Percentiles rank a stretch among this genome's conserved stretches.
Evolutionary conservation across 2,888 invertebrate species (phyloP).

Genomic region (Mylabris sibirica): DNA sequence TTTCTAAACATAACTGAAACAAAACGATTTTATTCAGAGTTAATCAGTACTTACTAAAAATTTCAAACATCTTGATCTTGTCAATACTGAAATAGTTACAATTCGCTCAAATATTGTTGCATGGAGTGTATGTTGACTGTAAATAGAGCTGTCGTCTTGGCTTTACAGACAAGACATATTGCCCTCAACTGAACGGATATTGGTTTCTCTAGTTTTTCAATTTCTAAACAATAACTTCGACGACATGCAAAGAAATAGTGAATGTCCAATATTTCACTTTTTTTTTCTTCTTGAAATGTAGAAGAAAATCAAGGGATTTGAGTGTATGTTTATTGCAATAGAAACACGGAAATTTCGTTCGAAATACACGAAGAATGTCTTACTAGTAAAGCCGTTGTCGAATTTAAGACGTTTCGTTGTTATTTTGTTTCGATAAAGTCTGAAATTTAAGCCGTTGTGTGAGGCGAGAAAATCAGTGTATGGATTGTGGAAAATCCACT

Average conservation of each 20-base stretch:
- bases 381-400: conserved; percentile 19
- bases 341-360: background rate
- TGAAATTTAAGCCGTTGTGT: conserved; percentile 23
- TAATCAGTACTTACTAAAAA: too few species aligned
- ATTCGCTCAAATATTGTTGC: too few species aligned
- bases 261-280: background rate
- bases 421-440: conserved; percentile 35
- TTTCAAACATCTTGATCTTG: too few species aligned
- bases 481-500: conserved; percentile 15
- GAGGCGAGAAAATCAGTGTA: conserved; percentile 18
- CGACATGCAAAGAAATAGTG: background rate
- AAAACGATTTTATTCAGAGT: too few species aligned
- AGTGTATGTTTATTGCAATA: conserved; percentile 18
- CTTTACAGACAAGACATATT: conserved; percentile 31
- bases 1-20: background rate
- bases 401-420: conserved; percentile 36
- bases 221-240: conserved; percentile 16
- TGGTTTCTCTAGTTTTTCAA: conserved; percentile 21
- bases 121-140: background rate
- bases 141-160: conserved; percentile 17
- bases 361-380: background rate
- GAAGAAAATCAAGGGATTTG: conserved; percentile 18
- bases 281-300: too few species aligned
- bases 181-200: conserved; percentile 30
- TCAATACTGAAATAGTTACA: too few species aligned